Conservation (phyloP, 2,888 invertebrate species). For the Oxytorus armatus region DNA sequence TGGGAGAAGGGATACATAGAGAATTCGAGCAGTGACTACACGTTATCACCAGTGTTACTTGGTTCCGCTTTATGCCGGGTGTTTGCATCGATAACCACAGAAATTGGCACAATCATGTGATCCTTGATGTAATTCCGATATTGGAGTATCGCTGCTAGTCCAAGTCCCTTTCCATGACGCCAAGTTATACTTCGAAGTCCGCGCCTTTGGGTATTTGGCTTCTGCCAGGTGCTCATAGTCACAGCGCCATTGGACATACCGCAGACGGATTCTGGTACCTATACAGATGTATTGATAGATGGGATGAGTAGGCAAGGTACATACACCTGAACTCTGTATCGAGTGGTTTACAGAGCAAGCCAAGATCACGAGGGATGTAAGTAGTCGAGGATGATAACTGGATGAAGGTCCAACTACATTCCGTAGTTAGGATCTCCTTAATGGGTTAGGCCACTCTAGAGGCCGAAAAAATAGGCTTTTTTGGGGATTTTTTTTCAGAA, state of each 20-base stretch:
- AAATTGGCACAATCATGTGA: slow-evolving; percentile 32
- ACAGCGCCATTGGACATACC: slow-evolving; percentile 41
- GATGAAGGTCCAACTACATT: too few species aligned
- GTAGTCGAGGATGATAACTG: background rate
- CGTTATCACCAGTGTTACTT: slow-evolving; percentile 1
- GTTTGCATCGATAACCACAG: slow-evolving; percentile 40
- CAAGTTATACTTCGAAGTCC: slow-evolving; percentile 31
- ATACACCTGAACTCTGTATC: background rate
- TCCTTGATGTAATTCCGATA: slow-evolving; percentile 41
- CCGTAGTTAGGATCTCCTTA: background rate
- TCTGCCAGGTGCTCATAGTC: slow-evolving; percentile 48
- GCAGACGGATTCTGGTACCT: background rate
- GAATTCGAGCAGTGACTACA: slow-evolving; percentile 8
- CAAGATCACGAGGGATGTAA: background rate
- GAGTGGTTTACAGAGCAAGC: background rate
- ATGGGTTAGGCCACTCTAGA: too few species aligned
- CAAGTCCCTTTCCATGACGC: slow-evolving; percentile 24
- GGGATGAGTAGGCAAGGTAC: background rate
- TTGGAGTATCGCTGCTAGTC: slow-evolving; percentile 12
- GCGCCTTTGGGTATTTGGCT: slow-evolving; percentile 30
- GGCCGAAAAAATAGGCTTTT: too few species aligned
- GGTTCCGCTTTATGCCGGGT: slow-evolving; percentile 28
- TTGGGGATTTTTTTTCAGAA: too few species aligned
- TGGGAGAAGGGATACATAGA: background rate
- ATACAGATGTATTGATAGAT: background rate